Percentiles rank a stretch among this genome's conserved stretches.
phyloP scores from a whole-genome alignment of 2,113 vertebrate genomes.

The Dendrocopos noguchii region DNA sequence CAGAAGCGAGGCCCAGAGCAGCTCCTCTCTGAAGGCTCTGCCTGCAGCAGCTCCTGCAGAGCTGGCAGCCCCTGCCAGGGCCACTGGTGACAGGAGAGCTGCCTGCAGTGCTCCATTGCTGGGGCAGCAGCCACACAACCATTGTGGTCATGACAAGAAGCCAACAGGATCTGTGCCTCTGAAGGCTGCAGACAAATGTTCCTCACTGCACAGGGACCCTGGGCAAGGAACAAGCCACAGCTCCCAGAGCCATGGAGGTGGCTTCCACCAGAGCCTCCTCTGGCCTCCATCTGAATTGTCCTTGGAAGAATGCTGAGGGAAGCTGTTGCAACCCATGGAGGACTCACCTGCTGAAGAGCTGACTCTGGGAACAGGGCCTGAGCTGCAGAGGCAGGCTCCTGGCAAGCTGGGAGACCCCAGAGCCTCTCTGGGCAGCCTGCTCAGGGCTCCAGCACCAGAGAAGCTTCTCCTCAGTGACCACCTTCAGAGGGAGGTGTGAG shows the following conservation, averaged over 20 bases:
- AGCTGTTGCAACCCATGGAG: too few species aligned
- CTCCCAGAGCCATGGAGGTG: neutral
- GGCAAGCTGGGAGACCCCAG: neutral
- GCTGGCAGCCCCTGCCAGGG: neutral
- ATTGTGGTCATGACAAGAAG: constrained; percentile 1
- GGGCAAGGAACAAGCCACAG: neutral
- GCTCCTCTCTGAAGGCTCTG: neutral
- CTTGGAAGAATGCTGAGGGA: neutral
- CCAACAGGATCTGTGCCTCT: neutral
- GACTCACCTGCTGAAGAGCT: neutral
- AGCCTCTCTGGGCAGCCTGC: neutral
- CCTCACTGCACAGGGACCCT: neutral
- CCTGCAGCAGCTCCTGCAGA: neutral
- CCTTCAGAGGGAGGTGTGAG: neutral
- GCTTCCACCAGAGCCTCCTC: neutral
- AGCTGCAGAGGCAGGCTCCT: neutral
- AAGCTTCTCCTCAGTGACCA: neutral
- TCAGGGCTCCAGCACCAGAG: too few species aligned
- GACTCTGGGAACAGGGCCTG: neutral
- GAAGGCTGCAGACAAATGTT: neutral
- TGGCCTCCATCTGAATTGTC: neutral
- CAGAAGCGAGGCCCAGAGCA: neutral
- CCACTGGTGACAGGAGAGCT: constrained; percentile 36
- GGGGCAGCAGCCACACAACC: neutral
- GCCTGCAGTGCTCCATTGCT: constrained; percentile 2